These are phyloP conservation scores for Noctua comes DNA, from an alignment of 2,888 invertebrate species.

Conservation along the genomic window DNA sequence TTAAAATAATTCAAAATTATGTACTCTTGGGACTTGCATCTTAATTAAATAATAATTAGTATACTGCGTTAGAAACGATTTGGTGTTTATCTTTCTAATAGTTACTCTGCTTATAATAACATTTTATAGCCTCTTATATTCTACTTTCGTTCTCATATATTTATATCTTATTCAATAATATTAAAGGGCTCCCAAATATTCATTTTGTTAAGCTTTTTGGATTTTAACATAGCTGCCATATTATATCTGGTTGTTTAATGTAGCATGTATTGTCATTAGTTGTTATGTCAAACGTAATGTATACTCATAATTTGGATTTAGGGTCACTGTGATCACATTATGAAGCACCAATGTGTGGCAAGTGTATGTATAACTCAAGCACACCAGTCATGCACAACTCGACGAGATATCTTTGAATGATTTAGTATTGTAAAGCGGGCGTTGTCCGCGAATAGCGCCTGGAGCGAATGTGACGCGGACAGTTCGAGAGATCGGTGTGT, in stretches of 20 bases:
- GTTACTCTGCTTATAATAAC: slow-evolving; percentile 64
- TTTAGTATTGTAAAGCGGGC: slow-evolving; percentile 63
- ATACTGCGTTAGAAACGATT: slow-evolving; percentile 46
- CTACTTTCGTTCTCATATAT: slow-evolving; percentile 58
- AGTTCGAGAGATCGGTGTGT: slow-evolving; percentile 20
- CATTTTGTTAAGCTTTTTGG: slow-evolving; percentile 37
- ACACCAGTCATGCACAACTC: slow-evolving; percentile 75
- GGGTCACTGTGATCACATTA: slow-evolving; percentile 85
- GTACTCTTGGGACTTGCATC: slow-evolving; percentile 18
- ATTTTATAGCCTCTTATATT: slow-evolving; percentile 66
- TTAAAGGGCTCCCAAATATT: slow-evolving; percentile 51
- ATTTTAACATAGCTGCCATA: slow-evolving; percentile 64
- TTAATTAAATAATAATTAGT: slow-evolving; percentile 41
- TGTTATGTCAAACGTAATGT: slow-evolving; percentile 43
- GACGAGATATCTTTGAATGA: slow-evolving; percentile 70
- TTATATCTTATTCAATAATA: slow-evolving; percentile 58
- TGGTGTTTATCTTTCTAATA: slow-evolving; percentile 57
- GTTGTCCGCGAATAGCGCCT: slow-evolving; percentile 51
- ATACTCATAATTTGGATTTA: slow-evolving; percentile 70
- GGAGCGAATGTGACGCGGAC: slow-evolving; percentile 51
- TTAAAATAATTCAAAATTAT: slow-evolving; percentile 39
- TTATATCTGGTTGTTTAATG: slow-evolving; percentile 47
- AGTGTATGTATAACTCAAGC: slow-evolving; percentile 69
- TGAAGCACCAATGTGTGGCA: slow-evolving; percentile 82
- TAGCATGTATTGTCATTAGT: slow-evolving; percentile 60